Evolutionary conservation across 2,797 vertebrate genomes (phyloP), one percentile per base, ranked within the genome.

Genomic region (Schizopygopsis malacanthus): DNA sequence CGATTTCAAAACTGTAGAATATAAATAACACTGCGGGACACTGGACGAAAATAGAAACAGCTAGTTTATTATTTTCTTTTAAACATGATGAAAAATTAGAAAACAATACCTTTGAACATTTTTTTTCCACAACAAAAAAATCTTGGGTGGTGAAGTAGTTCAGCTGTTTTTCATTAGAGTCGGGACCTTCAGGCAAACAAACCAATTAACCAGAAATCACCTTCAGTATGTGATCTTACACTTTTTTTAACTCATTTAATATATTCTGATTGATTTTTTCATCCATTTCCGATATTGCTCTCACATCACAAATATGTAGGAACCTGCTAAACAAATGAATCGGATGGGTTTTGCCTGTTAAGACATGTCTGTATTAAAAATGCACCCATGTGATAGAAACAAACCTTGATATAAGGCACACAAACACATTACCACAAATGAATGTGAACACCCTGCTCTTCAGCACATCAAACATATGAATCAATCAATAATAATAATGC

Each of bases 41-140:
- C 71, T 73, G 16, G 76, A 39, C 33, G 79, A 86, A 89, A 91
- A 91, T 95, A 97, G 91, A 97, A 97, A 97, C 93, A 95, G 95
- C 84, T 91, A 84, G 89, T 95, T 96, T 97, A 96, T 96, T 97
- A 96, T 97, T 96, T 94, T 95, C 90, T 93, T 95, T 95, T 87
- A 84, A 87, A 94, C 93, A 94, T 95, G 94, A 95, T 83, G 93
- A 94, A 95, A 95, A 94, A 93, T 95, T 95, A 96, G 90, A 97
- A 97, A 95, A 96, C 92, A 88, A 90, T 94, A 95, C 93, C 93
- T 92, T 95, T 95, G 93, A 94, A 89, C 93, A 96, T 43, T 90
- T 88, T 84, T 45, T 47, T 18, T 63, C 52, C 37, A 69, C 59
- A 61, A 63, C n/a, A 61, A 18, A 45, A 45, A 54, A 25, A 43